Evolutionary conservation across 2,888 invertebrate genomes (phyloP).

Genomic region (Trichopoda pennipes): DNA sequence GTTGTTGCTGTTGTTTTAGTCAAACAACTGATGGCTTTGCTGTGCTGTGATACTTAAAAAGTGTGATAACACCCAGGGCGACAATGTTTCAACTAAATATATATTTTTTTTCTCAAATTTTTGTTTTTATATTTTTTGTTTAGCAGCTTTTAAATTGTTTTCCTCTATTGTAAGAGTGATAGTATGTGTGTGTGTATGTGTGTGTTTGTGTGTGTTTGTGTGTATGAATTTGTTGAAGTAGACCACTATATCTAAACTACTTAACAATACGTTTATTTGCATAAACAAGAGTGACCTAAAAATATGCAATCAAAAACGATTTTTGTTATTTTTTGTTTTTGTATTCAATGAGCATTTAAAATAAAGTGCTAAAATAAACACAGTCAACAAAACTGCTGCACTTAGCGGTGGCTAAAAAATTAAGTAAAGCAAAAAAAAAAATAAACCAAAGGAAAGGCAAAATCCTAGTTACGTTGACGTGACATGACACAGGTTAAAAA

Average conservation of each 20-base stretch:
- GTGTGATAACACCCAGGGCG: slow-evolving; percentile 60
- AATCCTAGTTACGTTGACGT: not conserved
- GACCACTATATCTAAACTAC: slow-evolving; percentile 50
- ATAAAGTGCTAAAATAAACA: slow-evolving; percentile 30
- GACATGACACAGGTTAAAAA: not conserved
- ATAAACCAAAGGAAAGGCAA: not conserved
- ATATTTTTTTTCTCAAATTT: slow-evolving; percentile 7
- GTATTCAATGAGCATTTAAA: slow-evolving; percentile 18
- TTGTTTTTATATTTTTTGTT: slow-evolving; percentile 13
- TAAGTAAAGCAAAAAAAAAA: too few relatives aligned
- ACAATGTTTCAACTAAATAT: slow-evolving; percentile 56
- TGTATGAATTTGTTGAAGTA: slow-evolving; percentile 9
- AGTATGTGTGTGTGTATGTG: not conserved
- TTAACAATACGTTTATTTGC: slow-evolving; percentile 60
- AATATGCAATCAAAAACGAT: slow-evolving; percentile 63
- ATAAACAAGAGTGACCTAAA: slow-evolving; percentile 66
- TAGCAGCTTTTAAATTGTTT: slow-evolving; percentile 25
- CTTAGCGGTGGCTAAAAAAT: slow-evolving; percentile 7
- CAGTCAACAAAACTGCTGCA: slow-evolving; percentile 4
- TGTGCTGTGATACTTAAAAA: slow-evolving; percentile 51
- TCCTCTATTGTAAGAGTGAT: not conserved
- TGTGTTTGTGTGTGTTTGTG: not conserved
- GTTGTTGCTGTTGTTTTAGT: not conserved
- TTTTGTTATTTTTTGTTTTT: slow-evolving; percentile 28
- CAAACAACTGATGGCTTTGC: slow-evolving; percentile 33